Base-by-base conservation (phyloP, 2,888 invertebrate genomes). In the Tenthredo notha region DNA sequence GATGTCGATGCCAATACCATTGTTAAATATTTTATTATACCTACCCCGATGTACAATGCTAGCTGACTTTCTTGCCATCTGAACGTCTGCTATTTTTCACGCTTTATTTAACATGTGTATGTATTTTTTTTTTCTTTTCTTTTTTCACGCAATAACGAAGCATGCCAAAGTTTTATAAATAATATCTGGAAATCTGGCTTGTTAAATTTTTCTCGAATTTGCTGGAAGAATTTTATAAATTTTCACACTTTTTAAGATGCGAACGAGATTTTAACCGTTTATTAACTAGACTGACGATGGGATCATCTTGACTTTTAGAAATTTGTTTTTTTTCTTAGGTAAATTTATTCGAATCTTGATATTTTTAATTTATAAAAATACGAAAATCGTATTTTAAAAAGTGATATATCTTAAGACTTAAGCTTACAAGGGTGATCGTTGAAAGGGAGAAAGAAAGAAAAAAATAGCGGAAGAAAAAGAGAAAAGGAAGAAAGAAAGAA, bases 1-100 rank as follows among this genome's bases (percentile, higher is more conserved):
- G 67, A 67, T 70, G 47, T 70, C 29, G 67, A 83, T 83, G 83
- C 67, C 83, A 83, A 47, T 47, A 43, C 25, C 47, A 47, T 83
- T 67, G 67, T 83, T 70, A 15, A 67, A 83, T 83, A 83, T 67
- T 83, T 83, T 67, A 83, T 83, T 70, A 70, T 25, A 37, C 58
- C 25, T 15, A 12, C 5, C n/a, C 50, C 77, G 77, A 50, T 29
- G 47, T 47, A 75, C 61, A 25, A 61, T 61, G 33, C 18, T 67
- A 29, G 15, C 33, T 15, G 67, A 67, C 6, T 33, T 67, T 67
- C 33, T 67, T 67, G 33, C 18, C 33, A 12, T 0, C 33, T 2
- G 33, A 33, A 33, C 67, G 29, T 33, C 15, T 33, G 15, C 2
- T 15, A 67, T 15, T 67, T 67, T 33, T 67, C 67, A 67, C 67